Evolutionary conservation across 2,797 vertebrate species (phyloP).

Genomic region (Loris lydekkerianus): DNA sequence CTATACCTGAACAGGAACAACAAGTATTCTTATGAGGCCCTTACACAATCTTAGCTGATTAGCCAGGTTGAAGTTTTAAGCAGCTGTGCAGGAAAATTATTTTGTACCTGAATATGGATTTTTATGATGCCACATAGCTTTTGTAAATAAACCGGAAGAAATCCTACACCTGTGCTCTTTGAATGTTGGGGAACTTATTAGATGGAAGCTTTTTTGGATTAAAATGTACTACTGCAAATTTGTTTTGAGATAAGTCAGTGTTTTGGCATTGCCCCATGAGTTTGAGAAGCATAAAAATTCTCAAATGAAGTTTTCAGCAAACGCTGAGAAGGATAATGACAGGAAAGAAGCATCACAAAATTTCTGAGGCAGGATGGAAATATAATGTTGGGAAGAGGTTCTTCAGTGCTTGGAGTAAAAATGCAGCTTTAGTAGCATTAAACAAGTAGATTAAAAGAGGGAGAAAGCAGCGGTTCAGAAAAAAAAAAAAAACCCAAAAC

Average conservation of each 20-base stretch:
- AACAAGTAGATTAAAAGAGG: background rate
- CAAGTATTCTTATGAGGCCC: slow-evolving; percentile 12
- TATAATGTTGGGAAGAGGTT: background rate
- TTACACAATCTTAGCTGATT: slow-evolving; percentile 70
- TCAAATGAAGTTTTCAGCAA: slow-evolving; percentile 63
- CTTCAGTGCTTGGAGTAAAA: slow-evolving; percentile 3
- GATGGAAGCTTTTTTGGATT: slow-evolving; percentile 47
- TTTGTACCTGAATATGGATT: slow-evolving; percentile 72
- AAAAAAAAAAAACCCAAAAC: background rate
- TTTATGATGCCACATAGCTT: slow-evolving; percentile 69
- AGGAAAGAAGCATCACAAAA: slow-evolving; percentile 29
- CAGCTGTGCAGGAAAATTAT: slow-evolving; percentile 65
- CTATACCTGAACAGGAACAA: background rate
- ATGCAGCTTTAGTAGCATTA: background rate
- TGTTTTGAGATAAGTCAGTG: slow-evolving; percentile 50
- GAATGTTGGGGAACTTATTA: slow-evolving; percentile 45
- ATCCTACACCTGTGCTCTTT: slow-evolving; percentile 72
- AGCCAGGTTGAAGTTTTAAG: background rate
- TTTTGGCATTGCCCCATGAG: slow-evolving; percentile 20
- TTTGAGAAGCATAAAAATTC: slow-evolving; percentile 52
- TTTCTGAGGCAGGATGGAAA: background rate
- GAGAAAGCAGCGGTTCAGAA: background rate
- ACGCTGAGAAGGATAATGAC: slow-evolving; percentile 66
- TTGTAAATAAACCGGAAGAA: slow-evolving; percentile 76
- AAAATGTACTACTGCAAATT: slow-evolving; percentile 64